Evolutionary conservation across 2,888 invertebrate genomes (phyloP).

Genomic region (Tethea ocularis): DNA sequence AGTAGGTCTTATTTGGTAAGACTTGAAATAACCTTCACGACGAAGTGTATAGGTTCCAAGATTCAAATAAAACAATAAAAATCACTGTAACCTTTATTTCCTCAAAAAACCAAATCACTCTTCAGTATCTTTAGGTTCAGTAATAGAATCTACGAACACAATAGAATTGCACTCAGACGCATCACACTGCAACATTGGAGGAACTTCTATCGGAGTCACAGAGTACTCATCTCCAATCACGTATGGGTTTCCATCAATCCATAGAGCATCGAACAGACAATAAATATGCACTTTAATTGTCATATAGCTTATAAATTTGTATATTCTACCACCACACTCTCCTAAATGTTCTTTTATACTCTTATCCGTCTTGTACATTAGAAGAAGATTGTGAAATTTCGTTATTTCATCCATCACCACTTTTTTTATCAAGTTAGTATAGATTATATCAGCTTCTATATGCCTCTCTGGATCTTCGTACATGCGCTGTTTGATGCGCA

Average conservation of each 20-base stretch:
- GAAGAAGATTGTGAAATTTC: conserved; percentile 70
- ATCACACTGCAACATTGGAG: conserved; percentile 75
- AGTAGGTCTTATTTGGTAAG: no score
- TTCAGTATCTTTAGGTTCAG: conserved; percentile 73
- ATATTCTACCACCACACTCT: conserved; percentile 74
- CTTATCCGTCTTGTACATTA: conserved; percentile 77
- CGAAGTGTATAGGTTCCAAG: background rate
- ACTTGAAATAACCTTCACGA: no score
- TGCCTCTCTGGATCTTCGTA: conserved; percentile 77
- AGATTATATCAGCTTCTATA: conserved; percentile 76
- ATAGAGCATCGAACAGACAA: conserved; percentile 73
- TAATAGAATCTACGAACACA: conserved; percentile 74
- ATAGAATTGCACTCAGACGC: conserved; percentile 76
- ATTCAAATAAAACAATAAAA: conserved; percentile 14
- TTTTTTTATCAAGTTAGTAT: conserved; percentile 75
- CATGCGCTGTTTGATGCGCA: conserved; percentile 75
- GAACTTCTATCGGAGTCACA: conserved; percentile 73
- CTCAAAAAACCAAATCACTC: conserved; percentile 50
- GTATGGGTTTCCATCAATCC: conserved; percentile 79
- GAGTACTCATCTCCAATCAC: conserved; percentile 78
- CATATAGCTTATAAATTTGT: conserved; percentile 79
- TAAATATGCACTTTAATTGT: conserved; percentile 78
- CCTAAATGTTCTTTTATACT: conserved; percentile 77
- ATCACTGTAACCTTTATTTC: conserved; percentile 19
- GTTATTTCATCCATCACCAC: conserved; percentile 78